phyloP scores from a whole-genome alignment of 2,797 vertebrate species.

The Catamblyrhynchus diadema region DNA sequence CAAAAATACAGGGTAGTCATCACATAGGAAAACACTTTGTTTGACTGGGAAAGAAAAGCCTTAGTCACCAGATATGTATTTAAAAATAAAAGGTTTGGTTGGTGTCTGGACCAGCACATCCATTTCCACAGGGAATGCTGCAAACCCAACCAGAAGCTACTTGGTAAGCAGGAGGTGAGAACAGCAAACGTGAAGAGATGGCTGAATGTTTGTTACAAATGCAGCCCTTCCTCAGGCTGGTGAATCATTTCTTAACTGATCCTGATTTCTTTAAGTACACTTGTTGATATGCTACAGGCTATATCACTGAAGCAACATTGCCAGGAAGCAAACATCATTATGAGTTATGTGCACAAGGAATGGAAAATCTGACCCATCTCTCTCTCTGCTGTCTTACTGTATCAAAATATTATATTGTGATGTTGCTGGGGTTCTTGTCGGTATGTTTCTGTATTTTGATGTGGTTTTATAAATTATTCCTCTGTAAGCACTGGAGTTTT shows the following conservation, averaged over 20 bases:
- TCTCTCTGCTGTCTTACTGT: background rate
- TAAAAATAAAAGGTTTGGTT: background rate
- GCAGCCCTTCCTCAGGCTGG: background rate
- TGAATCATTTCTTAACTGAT: conserved; percentile 39
- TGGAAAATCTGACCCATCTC: background rate
- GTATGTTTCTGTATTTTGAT: background rate
- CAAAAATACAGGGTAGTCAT: background rate
- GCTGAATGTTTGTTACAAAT: background rate
- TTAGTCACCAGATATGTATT: background rate
- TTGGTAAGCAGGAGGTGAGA: background rate
- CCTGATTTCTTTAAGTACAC: background rate
- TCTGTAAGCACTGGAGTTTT: background rate
- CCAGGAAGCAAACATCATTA: conserved; percentile 4
- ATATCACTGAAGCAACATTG: background rate
- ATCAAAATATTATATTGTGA: background rate
- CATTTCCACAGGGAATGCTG: background rate
- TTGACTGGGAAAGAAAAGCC: background rate
- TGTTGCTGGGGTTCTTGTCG: background rate
- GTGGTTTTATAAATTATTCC: background rate
- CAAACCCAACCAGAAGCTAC: background rate
- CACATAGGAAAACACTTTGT: background rate
- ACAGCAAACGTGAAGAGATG: background rate
- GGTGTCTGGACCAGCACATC: background rate
- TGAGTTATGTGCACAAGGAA: background rate
- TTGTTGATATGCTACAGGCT: background rate